These are phyloP conservation scores for Rutilus rutilus DNA, from an alignment of 2,113 vertebrate genomes.

Conservation along the genomic window DNA sequence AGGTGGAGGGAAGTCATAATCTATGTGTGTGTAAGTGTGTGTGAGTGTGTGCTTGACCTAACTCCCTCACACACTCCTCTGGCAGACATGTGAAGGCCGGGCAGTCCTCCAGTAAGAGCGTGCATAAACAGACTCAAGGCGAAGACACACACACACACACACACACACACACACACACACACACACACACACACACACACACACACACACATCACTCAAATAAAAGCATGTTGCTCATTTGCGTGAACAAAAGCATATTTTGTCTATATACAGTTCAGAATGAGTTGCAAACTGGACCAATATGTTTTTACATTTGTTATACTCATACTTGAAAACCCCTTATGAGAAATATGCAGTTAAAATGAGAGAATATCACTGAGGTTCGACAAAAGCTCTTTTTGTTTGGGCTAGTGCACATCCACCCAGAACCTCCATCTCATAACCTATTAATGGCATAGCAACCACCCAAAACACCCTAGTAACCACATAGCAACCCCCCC, in stretches of 20 bases:
- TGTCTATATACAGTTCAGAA: background rate
- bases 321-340: background rate
- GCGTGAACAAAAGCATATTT: background rate
- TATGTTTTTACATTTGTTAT: background rate
- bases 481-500: background rate
- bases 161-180: background rate
- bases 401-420: background rate
- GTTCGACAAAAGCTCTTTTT: background rate
- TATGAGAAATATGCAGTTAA: background rate
- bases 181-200: background rate
- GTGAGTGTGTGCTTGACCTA: background rate
- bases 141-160: background rate
- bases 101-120: slow-evolving; percentile 18
- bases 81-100: slow-evolving; percentile 22
- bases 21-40: background rate
- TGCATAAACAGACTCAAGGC: slow-evolving; percentile 26
- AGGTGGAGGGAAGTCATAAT: slow-evolving; percentile 41
- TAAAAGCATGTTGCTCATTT: slow-evolving; percentile 10
- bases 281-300: background rate
- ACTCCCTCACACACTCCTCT: slow-evolving; percentile 27
- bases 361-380: background rate
- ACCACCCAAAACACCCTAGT: background rate
- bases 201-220: background rate
- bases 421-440: background rate
- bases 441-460: background rate